phyloP scores from a whole-genome alignment of 2,888 invertebrate species.

The Ormyrus thymus region DNA sequence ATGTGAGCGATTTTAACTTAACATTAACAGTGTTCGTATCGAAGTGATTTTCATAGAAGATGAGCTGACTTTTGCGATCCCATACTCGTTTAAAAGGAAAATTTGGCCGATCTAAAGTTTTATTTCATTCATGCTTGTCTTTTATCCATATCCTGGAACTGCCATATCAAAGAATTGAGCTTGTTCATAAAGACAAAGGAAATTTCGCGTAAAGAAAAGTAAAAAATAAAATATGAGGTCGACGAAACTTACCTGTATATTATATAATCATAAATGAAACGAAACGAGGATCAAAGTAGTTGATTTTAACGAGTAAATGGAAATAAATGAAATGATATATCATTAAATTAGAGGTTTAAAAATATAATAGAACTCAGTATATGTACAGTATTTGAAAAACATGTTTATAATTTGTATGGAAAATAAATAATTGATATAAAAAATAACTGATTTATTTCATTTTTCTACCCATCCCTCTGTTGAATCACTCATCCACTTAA shows the following conservation, averaged over 20 bases:
- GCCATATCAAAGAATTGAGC: slow-evolving; percentile 79
- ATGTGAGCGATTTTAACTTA: slow-evolving; percentile 54
- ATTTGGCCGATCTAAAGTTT: slow-evolving; percentile 48
- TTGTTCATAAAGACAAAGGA: slow-evolving; percentile 71
- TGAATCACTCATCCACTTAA: no score
- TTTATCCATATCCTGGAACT: slow-evolving; percentile 82
- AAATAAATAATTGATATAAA: slow-evolving; percentile 76
- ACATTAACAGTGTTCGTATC: slow-evolving; percentile 49
- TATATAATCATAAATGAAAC: slow-evolving; percentile 72
- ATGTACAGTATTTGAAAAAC: slow-evolving; percentile 89
- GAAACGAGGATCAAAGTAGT: slow-evolving; percentile 74
- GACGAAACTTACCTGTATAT: slow-evolving; percentile 72
- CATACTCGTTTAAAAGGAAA: slow-evolving; percentile 46
- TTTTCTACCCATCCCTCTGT: not conserved
- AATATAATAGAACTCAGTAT: slow-evolving; percentile 75
- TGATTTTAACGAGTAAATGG: slow-evolving; percentile 73
- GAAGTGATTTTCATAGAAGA: slow-evolving; percentile 55
- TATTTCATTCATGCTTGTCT: slow-evolving; percentile 61
- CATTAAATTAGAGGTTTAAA: slow-evolving; percentile 76
- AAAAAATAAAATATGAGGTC: slow-evolving; percentile 61
- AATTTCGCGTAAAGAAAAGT: slow-evolving; percentile 62
- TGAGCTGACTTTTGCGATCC: slow-evolving; percentile 53
- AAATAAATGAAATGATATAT: slow-evolving; percentile 76
- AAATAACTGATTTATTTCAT: slow-evolving; percentile 53
- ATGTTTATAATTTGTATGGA: slow-evolving; percentile 90